Percentiles rank a stretch among this genome's conserved stretches.
Conservation (phyloP, 1,140 invertebrate species). For the Nomia melanderi region DNA sequence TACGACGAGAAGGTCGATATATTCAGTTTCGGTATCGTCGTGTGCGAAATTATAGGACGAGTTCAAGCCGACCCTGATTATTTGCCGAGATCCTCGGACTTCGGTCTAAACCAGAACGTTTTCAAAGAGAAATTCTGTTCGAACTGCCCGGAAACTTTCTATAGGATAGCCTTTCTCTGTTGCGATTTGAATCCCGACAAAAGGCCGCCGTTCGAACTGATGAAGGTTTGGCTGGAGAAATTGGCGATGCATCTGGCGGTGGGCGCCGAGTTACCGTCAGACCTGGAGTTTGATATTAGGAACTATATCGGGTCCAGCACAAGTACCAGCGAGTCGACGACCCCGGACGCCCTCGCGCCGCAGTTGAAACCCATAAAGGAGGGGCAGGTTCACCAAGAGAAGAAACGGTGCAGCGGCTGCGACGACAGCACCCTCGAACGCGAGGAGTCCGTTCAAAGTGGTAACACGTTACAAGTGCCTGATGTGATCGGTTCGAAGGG, state of each 20-base stretch:
- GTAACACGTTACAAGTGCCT: conserved; percentile 47
- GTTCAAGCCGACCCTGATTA: conserved; percentile 96
- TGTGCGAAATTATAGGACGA: conserved; percentile 97
- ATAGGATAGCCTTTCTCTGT: conserved; percentile 92
- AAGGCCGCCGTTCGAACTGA: conserved; percentile 92
- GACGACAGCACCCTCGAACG: conserved; percentile 78
- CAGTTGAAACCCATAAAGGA: conserved; percentile 81
- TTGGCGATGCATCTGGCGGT: conserved; percentile 87
- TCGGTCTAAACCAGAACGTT: conserved; percentile 92
- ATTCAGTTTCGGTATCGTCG: conserved; percentile 97
- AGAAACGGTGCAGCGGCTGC: conserved; percentile 71
- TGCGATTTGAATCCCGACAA: conserved; percentile 94
- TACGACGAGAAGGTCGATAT: conserved; percentile 99
- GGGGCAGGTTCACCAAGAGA: conserved; percentile 77
- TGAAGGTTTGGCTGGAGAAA: conserved; percentile 91
- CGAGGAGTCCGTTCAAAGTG: conserved; percentile 58
- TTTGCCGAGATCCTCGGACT: conserved; percentile 93
- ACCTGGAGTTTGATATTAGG: conserved; percentile 88
- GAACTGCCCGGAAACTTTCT: conserved; percentile 93
- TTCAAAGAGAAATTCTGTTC: conserved; percentile 94
- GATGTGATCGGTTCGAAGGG: conserved; percentile 55
- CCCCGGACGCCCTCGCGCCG: conserved; percentile 81
- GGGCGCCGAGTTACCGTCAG: conserved; percentile 83
- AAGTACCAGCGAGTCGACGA: conserved; percentile 83
- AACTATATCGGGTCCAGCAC: conserved; percentile 85